These are phyloP conservation scores for Simalia tracyae DNA, from an alignment of 2,797 vertebrate species.

Conservation along the genomic window DNA sequence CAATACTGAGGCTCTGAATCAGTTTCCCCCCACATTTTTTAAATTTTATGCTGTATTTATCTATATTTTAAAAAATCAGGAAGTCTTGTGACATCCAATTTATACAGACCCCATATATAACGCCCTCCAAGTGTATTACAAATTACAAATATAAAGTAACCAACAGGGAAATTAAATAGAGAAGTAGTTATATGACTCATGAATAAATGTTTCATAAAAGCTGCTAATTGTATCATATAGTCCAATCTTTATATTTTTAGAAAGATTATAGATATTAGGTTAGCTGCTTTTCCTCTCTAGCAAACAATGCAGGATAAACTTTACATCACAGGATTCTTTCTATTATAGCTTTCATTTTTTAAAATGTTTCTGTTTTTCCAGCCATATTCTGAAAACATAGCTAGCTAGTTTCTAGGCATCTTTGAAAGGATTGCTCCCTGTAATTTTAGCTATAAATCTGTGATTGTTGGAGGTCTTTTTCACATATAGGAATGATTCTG, in stretches of 20 bases:
- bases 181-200: not conserved
- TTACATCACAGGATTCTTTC: not conserved
- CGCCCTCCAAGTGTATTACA: not conserved
- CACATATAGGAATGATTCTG: not conserved
- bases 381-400: not conserved
- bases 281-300: not conserved
- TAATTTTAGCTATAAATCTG: not conserved
- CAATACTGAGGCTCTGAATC: not conserved
- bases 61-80: not conserved
- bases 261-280: not conserved
- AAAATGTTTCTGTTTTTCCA: not conserved
- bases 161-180: not conserved
- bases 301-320: not conserved
- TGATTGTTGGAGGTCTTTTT: not conserved
- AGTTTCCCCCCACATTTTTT: not conserved
- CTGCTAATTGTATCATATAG: not conserved
- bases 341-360: not conserved
- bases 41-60: not conserved
- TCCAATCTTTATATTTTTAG: not conserved
- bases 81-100: not conserved
- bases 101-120: not conserved
- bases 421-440: not conserved
- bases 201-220: not conserved
- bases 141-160: not conserved
- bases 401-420: not conserved